Base-by-base conservation (phyloP, 2,113 vertebrate genomes). In the Etia nguti region DNA sequence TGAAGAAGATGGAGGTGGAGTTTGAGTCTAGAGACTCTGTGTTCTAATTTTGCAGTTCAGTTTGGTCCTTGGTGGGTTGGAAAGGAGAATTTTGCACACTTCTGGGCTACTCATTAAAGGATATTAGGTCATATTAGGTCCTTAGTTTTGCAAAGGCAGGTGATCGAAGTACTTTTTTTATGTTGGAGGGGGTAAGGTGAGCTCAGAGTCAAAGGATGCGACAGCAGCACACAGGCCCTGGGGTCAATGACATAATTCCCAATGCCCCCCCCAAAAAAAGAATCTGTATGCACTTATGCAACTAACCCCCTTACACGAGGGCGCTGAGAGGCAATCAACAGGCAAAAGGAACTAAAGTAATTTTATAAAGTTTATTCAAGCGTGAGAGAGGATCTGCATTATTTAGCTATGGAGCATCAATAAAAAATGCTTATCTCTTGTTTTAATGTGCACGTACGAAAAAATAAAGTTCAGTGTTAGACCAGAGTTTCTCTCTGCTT, bases 381-480 rank as follows among this genome's bases (percentile, higher is more conserved):
- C 83, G 26, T 92, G 48, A 86, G 11, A n/a, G 75, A 65, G 81
- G 55, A 68, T 43, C 79, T 95, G 86, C 90, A 94, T 95, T 93
- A 95, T 95, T 96, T 81, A 96, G 77, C 31, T 73, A 12, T 13
- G 18, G 29, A 80, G 77, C 88, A 92, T 93, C 34, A 90, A 95
- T 94, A 90, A 94, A 81, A 90, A 4, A 94, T 85, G 46, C 12
- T 60, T 77, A 11, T 55, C 13, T 82, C 57, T 73, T 68, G 38
- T 92, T 73, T 65, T 59, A 73, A 77, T 62, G 16, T 83, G 41
- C 8, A 86, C 9, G 26, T 54, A 29, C 36, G 46, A 65, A 85
- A 86, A 6, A 65, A 80, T 13, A 82, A 73, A 59, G 59, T 88
- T 68, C 36, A 56, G 24, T 0, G 5, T 52, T 15, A 24, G 6